Evolutionary conservation across 2,888 invertebrate species (phyloP).

Genomic region (Ceraclea dissimilis): DNA sequence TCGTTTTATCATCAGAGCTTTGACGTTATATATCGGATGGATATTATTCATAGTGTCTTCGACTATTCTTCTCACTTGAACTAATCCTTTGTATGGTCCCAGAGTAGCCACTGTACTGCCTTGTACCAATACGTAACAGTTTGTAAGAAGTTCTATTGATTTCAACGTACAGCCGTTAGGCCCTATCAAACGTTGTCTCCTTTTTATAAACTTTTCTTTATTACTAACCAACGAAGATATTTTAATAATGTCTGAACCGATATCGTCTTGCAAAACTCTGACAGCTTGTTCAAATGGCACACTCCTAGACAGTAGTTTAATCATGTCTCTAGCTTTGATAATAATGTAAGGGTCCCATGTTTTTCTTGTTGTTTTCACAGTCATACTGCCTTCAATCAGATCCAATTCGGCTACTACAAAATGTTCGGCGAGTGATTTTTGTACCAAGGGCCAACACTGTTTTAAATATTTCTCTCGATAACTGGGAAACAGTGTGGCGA

Average conservation of each 20-base stretch:
- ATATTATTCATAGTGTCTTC: constrained; percentile 98
- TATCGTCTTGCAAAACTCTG: constrained; percentile 79
- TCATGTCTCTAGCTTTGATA: constrained; percentile 91
- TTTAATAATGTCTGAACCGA: constrained; percentile 93
- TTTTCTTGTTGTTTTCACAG: constrained; percentile 88
- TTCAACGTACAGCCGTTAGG: constrained; percentile 98
- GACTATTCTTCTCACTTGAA: constrained; percentile 81
- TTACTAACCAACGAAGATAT: constrained; percentile 86
- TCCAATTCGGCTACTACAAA: constrained; percentile 82
- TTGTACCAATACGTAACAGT: constrained; percentile 94
- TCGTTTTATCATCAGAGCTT: constrained; percentile 94
- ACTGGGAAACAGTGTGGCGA: constrained; percentile 94
- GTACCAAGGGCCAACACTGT: constrained; percentile 92
- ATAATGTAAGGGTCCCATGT: constrained; percentile 99
- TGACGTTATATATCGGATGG: constrained; percentile 97
- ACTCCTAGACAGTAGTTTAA: constrained; percentile 89
- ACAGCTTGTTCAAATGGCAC: constrained; percentile 96
- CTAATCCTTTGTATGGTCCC: constrained; percentile 90
- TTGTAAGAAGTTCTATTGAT: constrained; percentile 91
- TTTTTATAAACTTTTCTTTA: constrained; percentile 89
- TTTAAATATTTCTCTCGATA: constrained; percentile 93
- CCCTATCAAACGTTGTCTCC: constrained; percentile 90
- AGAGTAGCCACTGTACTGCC: constrained; percentile 95
- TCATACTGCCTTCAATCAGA: constrained; percentile 89
- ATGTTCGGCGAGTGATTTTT: constrained; percentile 74